These are phyloP conservation scores for Sogatella furcifera DNA, from an alignment of 1,140 invertebrate genomes.

Conservation along the genomic window DNA sequence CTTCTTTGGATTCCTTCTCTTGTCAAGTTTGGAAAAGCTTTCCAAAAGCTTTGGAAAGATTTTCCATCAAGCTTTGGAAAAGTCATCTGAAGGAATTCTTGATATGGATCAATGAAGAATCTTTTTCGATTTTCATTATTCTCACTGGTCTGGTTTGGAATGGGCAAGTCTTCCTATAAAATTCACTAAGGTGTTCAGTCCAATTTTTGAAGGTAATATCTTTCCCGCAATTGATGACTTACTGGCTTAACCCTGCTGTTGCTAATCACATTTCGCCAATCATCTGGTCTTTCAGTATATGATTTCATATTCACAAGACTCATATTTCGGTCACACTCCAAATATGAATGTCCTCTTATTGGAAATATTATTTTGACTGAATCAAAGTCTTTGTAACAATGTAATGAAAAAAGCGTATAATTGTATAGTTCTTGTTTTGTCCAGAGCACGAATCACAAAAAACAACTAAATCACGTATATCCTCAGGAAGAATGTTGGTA, in stretches of 20 bases:
- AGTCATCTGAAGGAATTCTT: too few relatives aligned
- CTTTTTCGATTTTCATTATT: too few relatives aligned
- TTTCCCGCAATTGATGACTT: background rate
- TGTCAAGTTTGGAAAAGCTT: too few relatives aligned
- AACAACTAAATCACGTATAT: conserved; percentile 12
- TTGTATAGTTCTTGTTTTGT: conserved; percentile 9
- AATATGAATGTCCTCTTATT: conserved; percentile 8
- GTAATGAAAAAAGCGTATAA: conserved; percentile 9
- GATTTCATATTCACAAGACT: conserved; percentile 4
- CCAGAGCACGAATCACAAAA: conserved; percentile 3
- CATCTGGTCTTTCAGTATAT: background rate
- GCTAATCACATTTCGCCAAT: background rate
- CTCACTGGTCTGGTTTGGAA: background rate
- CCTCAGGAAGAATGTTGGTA: conserved; percentile 7
- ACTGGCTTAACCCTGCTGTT: conserved; percentile 6
- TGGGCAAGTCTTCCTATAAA: background rate
- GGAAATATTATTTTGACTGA: conserved; percentile 6
- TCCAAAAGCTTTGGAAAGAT: too few relatives aligned
- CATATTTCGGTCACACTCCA: conserved; percentile 13
- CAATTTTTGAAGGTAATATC: background rate
- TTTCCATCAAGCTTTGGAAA: too few relatives aligned
- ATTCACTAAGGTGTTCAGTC: background rate
- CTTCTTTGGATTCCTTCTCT: too few relatives aligned
- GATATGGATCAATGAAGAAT: too few relatives aligned
- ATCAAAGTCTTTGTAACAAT: background rate